A percentile compares a stretch with the other conserved stretches of the same genome.
Conservation (phyloP, 2,113 vertebrate genomes). For the Ceyx margarethae region DNA sequence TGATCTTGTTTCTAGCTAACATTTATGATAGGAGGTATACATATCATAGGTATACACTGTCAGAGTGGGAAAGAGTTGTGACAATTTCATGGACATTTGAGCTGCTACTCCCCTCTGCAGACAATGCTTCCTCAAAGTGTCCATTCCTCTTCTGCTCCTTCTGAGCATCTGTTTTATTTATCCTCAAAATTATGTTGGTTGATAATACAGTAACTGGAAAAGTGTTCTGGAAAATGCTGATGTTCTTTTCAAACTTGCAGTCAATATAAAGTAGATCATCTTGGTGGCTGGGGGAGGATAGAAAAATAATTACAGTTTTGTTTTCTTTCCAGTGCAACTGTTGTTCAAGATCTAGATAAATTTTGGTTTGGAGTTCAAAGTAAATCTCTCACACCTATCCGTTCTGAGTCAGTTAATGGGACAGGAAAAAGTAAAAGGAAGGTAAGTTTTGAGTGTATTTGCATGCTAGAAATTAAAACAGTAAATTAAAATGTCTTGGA, state of each 20-base stretch:
- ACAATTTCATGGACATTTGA: neutral
- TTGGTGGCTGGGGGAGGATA: neutral
- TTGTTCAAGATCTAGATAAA: conserved; percentile 57
- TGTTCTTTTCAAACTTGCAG: neutral
- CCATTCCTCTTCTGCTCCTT: neutral
- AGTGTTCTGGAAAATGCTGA: neutral
- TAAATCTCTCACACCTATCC: conserved; percentile 14
- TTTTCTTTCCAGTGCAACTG: conserved; percentile 54
- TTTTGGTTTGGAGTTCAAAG: conserved; percentile 69
- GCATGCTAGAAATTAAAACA: neutral
- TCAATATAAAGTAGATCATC: neutral
- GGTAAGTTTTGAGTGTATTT: conserved; percentile 30
- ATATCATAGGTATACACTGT: neutral
- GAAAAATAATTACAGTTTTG: neutral
- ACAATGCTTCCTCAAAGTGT: neutral
- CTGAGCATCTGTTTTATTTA: neutral
- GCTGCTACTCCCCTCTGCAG: neutral
- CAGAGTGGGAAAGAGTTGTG: neutral
- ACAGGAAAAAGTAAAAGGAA: conserved; percentile 64
- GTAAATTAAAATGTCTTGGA: neutral
- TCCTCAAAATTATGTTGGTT: neutral
- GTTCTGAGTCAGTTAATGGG: neutral
- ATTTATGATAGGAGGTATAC: neutral
- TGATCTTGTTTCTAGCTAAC: neutral
- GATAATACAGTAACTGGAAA: neutral